Percentiles rank a stretch among this genome's conserved stretches.
phyloP scores from a whole-genome alignment of 2,113 vertebrate species.

The Lonchura striata region DNA sequence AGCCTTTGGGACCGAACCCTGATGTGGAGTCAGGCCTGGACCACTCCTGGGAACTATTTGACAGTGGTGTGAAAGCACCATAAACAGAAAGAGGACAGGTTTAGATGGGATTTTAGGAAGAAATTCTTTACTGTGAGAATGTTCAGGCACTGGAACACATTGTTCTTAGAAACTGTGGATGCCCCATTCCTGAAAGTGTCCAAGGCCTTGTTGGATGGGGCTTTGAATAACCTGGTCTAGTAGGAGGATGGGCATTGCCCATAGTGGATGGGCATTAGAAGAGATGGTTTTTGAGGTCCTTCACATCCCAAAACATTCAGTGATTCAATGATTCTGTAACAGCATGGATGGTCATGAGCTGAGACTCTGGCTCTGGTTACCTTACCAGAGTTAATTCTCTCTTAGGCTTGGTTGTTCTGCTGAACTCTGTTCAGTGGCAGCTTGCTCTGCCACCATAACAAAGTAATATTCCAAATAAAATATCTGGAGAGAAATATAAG shows the following conservation, averaged over 20 bases:
- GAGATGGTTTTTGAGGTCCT: background rate
- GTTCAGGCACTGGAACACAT: background rate
- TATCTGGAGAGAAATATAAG: background rate
- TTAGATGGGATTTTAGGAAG: background rate
- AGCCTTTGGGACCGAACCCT: background rate
- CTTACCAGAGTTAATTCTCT: background rate
- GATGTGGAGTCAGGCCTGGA: background rate
- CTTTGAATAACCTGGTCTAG: background rate
- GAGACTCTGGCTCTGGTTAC: background rate
- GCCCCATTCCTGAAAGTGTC: background rate
- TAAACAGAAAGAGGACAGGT: background rate
- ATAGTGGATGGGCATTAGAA: background rate
- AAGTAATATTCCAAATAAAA: background rate
- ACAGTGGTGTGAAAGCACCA: background rate
- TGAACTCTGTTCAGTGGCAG: background rate
- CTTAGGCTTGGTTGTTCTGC: background rate
- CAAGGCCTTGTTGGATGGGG: background rate
- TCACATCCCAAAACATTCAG: background rate
- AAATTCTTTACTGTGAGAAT: background rate
- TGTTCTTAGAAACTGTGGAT: background rate
- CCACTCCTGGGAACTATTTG: background rate
- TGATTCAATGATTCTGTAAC: background rate
- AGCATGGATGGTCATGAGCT: background rate
- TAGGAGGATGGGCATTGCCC: background rate
- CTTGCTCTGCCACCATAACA: background rate